These are phyloP conservation scores for Phaonia tiefii DNA, from an alignment of 2,888 invertebrate species.

Conservation along the genomic window DNA sequence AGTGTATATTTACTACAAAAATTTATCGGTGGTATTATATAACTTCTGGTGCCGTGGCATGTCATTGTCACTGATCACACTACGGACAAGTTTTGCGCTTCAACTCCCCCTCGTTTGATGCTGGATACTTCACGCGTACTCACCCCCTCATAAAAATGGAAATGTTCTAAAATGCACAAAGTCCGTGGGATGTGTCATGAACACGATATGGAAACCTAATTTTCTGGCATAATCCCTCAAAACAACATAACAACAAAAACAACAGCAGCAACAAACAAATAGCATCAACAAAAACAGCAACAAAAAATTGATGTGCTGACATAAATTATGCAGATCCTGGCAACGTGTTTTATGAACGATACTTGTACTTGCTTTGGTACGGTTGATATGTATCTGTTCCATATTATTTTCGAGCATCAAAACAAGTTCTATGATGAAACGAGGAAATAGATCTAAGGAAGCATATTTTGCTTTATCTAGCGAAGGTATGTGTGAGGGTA, in stretches of 20 bases:
- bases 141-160: not conserved
- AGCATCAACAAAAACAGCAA: conserved; percentile 14
- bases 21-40: conserved; percentile 45
- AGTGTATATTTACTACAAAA: conserved; percentile 60
- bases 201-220: conserved; percentile 75
- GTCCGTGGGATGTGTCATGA: conserved; percentile 63
- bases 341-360: conserved; percentile 73
- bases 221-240: conserved; percentile 76
- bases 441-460: no score
- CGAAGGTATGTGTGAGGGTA: no score
- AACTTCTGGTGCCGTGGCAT: conserved; percentile 23
- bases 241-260: conserved; percentile 3
- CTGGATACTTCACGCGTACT: conserved; percentile 6
- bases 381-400: not conserved
- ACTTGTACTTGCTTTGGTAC: no score
- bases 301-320: conserved; percentile 68
- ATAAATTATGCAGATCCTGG: conserved; percentile 78
- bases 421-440: conserved; percentile 14
- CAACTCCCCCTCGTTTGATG: not conserved
- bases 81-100: conserved; percentile 30
- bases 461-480: no score
- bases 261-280: no score
- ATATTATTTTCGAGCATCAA: conserved; percentile 3
- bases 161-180: conserved; percentile 61
- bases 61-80: conserved; percentile 13